A percentile compares a stretch with the other conserved stretches of the same genome.
Conservation (phyloP, 2,797 vertebrate species). For the Macrochelys suwanniensis region DNA sequence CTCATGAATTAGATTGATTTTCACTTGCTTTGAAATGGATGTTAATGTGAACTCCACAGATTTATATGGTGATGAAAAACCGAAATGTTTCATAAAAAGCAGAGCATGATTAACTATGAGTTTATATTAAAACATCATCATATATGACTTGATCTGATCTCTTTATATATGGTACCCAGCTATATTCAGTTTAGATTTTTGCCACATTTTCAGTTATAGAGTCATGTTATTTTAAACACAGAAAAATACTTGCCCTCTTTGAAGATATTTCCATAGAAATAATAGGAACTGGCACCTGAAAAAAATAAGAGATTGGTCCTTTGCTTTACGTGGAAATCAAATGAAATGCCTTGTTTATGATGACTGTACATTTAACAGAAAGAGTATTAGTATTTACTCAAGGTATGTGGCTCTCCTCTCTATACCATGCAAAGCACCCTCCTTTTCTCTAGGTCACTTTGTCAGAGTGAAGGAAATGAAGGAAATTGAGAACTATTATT, state of each 20-base stretch:
- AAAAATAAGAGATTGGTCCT: slow-evolving; percentile 37
- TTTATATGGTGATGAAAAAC: not conserved
- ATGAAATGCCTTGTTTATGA: accelerated
- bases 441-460: not conserved
- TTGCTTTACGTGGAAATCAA: slow-evolving; percentile 17
- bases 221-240: not conserved
- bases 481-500: not conserved
- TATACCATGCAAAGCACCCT: not conserved
- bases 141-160: not conserved
- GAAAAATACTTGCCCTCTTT: slow-evolving; percentile 89
- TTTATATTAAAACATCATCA: not conserved
- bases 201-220: not conserved
- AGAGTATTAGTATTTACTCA: not conserved
- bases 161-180: not conserved
- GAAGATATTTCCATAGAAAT: slow-evolving; percentile 94
- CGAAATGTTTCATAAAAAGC: not conserved
- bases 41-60: not conserved
- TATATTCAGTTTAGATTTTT: not conserved
- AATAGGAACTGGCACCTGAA: slow-evolving; percentile 90
- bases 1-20: not conserved
- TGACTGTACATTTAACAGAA: not conserved
- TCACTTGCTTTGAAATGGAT: not conserved
- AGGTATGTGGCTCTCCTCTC: not conserved
- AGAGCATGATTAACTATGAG: accelerated
- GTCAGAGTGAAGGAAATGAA: not conserved